Evolutionary conservation across 1,140 invertebrate species (phyloP), one percentile per base, ranked within the genome.

Genomic region (Venustaconcha ellipsiformis): DNA sequence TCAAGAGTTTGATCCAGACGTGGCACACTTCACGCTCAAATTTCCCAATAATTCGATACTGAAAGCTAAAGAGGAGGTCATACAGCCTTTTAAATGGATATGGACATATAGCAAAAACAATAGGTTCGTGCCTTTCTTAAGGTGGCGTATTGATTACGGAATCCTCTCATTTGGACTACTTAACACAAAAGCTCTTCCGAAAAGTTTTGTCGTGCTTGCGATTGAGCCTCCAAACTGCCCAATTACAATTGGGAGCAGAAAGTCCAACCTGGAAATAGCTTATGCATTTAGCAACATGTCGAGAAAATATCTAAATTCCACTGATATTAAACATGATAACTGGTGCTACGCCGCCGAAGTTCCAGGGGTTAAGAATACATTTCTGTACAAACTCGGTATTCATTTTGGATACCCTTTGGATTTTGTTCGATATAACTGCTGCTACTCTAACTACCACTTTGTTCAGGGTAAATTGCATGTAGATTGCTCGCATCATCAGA

Each of bases 401-500:
- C 59, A 74, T 60, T 20, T 66, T 37, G 66, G 30, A 57, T 74
- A 67, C 59, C 64, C 72, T 8, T 17, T 57, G 5, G 20, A 57
- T n/a, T 66, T 59, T 74, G 26, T 56, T 14, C 14, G 26, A 14
- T 74, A 74, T 37, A 67, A 67, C 18, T 74, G 72, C 30, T 74
- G 72, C 60, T 57, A 37, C 18, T 60, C 72, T 2, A 2, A 67
- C 14, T 13, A n/a, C 14, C 15, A 26, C 4, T 14, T 13, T 11
- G 37, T 8, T 0, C 23, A 56, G 15, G 48, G 56, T 20, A 55
- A 20, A 55, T 20, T 59, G 15, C 2, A 23, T 14, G 37, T 74
- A 2, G 37, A 20, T 12, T 74, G 72, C 30, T 14, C 6, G 18
- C 18, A n/a, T 8, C 5, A 11, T 14, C 55, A 58, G 23, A 57